Evolutionary conservation across 2,113 vertebrate species (phyloP).

Genomic region (Strix aluco): DNA sequence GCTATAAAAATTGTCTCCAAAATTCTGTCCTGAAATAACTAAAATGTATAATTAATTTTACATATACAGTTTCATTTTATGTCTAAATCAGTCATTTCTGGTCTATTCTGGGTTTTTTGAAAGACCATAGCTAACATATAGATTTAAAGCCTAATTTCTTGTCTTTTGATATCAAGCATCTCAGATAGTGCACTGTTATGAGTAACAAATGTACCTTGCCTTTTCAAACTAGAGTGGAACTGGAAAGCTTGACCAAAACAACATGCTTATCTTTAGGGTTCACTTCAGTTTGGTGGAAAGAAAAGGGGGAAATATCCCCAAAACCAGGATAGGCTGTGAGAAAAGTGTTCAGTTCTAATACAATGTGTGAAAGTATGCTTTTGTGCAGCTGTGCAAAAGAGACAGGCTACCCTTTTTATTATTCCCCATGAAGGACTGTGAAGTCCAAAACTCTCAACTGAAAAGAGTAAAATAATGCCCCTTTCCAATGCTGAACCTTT

Average conservation of each 20-base stretch:
- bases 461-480: neutral
- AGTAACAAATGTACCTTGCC: neutral
- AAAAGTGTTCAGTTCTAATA: neutral
- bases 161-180: neutral
- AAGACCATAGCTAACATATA: neutral
- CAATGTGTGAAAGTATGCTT: neutral
- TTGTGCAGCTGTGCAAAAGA: accelerated
- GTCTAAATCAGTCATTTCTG: neutral
- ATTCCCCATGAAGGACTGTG: neutral
- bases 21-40: constrained; percentile 32
- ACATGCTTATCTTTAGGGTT: neutral
- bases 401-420: neutral
- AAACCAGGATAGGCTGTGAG: neutral
- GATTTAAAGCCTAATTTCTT: constrained; percentile 45
- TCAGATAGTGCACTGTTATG: neutral
- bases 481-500: neutral
- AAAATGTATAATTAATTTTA: constrained; percentile 21
- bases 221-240: neutral
- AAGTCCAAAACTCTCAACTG: neutral
- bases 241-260: neutral
- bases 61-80: constrained; percentile 7
- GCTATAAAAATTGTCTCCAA: constrained; percentile 5
- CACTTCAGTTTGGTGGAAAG: neutral
- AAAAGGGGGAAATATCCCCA: neutral
- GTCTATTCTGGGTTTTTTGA: neutral